Percentiles rank a stretch among this genome's conserved stretches.
These are phyloP conservation scores for Rhadinocentrus ornatus DNA, from an alignment of 2,797 vertebrate genomes.

Conservation along the genomic window DNA sequence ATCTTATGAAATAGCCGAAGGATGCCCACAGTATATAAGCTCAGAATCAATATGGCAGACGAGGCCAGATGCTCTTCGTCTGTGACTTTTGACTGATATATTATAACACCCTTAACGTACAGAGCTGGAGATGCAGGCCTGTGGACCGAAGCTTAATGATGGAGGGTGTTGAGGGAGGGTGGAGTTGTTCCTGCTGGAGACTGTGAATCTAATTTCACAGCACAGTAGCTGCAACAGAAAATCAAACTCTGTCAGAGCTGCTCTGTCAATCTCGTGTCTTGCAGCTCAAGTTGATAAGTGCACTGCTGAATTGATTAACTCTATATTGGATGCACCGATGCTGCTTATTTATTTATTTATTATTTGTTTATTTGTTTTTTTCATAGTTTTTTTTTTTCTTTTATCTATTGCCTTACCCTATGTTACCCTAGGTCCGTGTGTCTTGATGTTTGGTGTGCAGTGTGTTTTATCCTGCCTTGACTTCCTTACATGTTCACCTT, in stretches of 20 bases:
- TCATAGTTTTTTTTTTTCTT: slow-evolving; percentile 22
- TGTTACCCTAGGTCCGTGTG: slow-evolving; percentile 4
- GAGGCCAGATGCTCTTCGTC: slow-evolving; percentile 76
- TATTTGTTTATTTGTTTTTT: slow-evolving; percentile 6
- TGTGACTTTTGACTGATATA: slow-evolving; percentile 82
- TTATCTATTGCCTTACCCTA: slow-evolving; percentile 19
- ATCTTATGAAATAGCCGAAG: slow-evolving; percentile 82
- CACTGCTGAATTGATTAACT: slow-evolving; percentile 82
- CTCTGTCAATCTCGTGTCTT: slow-evolving; percentile 81
- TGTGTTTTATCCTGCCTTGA: background rate
- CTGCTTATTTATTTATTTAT: slow-evolving; percentile 39
- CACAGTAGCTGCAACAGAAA: slow-evolving; percentile 83
- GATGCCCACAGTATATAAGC: slow-evolving; percentile 79
- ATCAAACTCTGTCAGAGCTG: slow-evolving; percentile 82
- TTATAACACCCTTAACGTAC: slow-evolving; percentile 72
- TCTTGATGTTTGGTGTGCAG: slow-evolving; percentile 13
- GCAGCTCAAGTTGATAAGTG: slow-evolving; percentile 80
- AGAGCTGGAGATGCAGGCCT: slow-evolving; percentile 73
- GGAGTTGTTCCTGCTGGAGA: slow-evolving; percentile 68
- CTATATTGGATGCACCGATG: slow-evolving; percentile 73
- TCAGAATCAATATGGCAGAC: slow-evolving; percentile 79
- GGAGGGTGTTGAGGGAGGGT: slow-evolving; percentile 28
- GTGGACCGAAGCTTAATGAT: slow-evolving; percentile 76
- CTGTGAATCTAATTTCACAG: slow-evolving; percentile 87
- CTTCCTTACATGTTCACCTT: background rate